Conservation (phyloP, 2,797 vertebrate genomes). For the Australoheros facetus region DNA sequence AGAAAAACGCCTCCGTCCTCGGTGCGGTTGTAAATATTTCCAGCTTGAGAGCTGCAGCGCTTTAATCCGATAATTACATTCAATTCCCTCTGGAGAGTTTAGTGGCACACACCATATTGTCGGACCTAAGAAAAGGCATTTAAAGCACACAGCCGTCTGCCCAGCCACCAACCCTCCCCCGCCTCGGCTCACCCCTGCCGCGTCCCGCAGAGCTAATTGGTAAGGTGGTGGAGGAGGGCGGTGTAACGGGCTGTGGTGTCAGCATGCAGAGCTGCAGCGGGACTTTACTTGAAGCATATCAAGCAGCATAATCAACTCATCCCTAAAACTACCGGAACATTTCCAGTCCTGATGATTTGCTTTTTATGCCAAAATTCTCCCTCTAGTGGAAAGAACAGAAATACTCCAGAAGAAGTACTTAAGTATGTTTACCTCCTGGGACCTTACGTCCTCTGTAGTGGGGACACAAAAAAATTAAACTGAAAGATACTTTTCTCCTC, state of each 20-base stretch:
- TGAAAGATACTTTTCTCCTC: no score
- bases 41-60: constrained; percentile 58
- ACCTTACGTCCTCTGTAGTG: no score
- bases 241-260: constrained; percentile 11
- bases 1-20: constrained; percentile 37
- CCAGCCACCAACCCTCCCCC: constrained; percentile 27
- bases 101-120: constrained; percentile 77
- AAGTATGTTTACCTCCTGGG: no score
- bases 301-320: neutral
- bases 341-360: neutral
- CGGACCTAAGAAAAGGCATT: constrained; percentile 76
- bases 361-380: neutral
- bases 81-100: constrained; percentile 79
- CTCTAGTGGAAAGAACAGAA: neutral
- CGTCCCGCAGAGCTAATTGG: constrained; percentile 46
- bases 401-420: no score
- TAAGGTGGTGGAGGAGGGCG: constrained; percentile 9
- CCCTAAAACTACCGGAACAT: neutral
- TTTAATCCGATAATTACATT: constrained; percentile 85
- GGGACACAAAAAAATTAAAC: no score
- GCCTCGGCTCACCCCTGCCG: constrained; percentile 37
- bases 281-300: neutral
- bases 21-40: constrained; percentile 63
- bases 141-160: constrained; percentile 74
- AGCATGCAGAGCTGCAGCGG: constrained; percentile 23